Percentiles rank a stretch among this genome's conserved stretches.
phyloP scores from a whole-genome alignment of 2,113 vertebrate species.

The Helogale parvula region DNA sequence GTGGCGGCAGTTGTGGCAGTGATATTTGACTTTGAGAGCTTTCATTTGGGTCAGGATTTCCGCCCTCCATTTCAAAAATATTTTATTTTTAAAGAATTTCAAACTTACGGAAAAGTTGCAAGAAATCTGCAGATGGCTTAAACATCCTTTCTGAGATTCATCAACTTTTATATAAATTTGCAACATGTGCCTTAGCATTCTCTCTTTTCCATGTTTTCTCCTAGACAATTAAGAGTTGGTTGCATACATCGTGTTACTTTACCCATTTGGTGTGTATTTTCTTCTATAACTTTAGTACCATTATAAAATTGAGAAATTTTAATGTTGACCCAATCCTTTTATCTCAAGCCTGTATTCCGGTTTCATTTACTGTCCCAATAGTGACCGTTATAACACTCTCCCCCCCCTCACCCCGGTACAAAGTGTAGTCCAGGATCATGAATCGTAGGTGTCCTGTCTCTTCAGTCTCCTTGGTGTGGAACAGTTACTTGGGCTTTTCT shows the following conservation, averaged over 20 bases:
- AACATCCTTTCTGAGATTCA: neutral
- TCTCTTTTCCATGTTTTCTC: neutral
- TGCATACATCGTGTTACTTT: neutral
- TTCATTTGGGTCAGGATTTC: neutral
- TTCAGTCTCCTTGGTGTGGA: neutral
- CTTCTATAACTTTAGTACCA: neutral
- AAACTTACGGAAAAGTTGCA: neutral
- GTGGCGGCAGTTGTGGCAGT: neutral
- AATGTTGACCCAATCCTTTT: neutral
- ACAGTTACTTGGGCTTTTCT: neutral
- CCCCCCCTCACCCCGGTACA: too few species aligned
- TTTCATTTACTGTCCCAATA: neutral
- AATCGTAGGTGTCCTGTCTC: neutral
- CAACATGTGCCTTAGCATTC: neutral
- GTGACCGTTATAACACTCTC: neutral
- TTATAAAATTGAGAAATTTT: neutral
- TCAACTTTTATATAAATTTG: neutral
- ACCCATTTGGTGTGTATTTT: neutral
- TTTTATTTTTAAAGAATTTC: slow-evolving; percentile 25
- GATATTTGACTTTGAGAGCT: neutral
- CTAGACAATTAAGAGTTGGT: neutral
- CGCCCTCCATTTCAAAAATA: neutral
- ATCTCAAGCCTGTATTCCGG: neutral
- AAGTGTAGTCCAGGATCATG: neutral
- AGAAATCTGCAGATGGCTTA: neutral